Evolutionary conservation across 2,888 invertebrate genomes (phyloP).

Genomic region (Coenonympha glycerion): DNA sequence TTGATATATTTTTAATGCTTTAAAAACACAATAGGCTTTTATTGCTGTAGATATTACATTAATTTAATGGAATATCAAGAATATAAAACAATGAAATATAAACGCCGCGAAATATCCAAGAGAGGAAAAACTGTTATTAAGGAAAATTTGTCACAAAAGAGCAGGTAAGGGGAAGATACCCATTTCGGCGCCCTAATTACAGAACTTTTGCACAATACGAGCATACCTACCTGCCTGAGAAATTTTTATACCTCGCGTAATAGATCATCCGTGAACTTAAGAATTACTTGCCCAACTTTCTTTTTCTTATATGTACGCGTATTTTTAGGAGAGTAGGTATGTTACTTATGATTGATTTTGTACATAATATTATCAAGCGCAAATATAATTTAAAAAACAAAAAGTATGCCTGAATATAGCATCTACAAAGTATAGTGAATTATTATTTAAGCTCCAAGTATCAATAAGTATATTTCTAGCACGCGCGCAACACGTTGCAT

Average conservation of each 20-base stretch:
- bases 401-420: too few species aligned
- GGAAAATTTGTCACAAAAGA: conserved; percentile 30
- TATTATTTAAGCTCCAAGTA: too few species aligned
- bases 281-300: conserved; percentile 26
- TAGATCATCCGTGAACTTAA: conserved; percentile 29
- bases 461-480: too few species aligned
- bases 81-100: conserved; percentile 25
- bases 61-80: conserved; percentile 21
- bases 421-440: too few species aligned
- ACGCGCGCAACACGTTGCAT: too few species aligned
- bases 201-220: conserved; percentile 30
- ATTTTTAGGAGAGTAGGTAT: conserved; percentile 8
- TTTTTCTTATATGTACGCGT: conserved; percentile 17
- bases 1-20: not conserved
- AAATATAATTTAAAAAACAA: too few species aligned
- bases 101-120: conserved; percentile 21
- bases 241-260: conserved; percentile 27
- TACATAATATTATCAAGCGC: too few species aligned
- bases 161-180: conserved; percentile 28
- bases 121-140: conserved; percentile 29
- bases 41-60: too few species aligned
- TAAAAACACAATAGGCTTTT: not conserved
- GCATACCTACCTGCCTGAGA: conserved; percentile 26
- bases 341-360: too few species aligned
- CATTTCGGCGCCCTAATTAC: conserved; percentile 31